Evolutionary conservation across 1,140 invertebrate genomes (phyloP), one percentile per base, ranked within the genome.

Genomic region (Brachionus rubens): DNA sequence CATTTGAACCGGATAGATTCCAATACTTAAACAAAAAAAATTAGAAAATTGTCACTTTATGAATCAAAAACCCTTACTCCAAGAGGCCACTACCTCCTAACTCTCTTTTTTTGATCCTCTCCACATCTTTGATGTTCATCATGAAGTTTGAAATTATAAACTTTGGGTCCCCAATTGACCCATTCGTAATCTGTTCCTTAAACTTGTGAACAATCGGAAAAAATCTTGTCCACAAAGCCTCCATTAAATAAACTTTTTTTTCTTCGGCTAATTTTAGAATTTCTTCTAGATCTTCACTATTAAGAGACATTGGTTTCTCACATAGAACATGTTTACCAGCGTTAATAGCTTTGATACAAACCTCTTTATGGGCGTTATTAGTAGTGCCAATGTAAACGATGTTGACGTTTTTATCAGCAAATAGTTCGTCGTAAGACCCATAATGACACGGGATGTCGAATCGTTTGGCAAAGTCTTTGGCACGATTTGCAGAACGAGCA

Each of bases 241-340:
- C 92, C 90, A 92, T 92, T 0, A 93, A 81, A 80, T 93, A 92
- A 0, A 91, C 80, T 6, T 89, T 85, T 28, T 85, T 84, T 40
- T 81, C 77, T 88, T 80, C 80, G 2, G 85, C 83, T 28, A 79
- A 76, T 41, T 80, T 78, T 9, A 83, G 67, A 2, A 85, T 77
- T 54, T 79, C 77, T 77, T 82, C 77, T 33, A 75, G 48, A 48
- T 84, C 81, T 78, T 89, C 88, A 16, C 85, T 81, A 80, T 91
- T 92, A 81, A 92, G 81, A 21, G 89, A 89, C 59, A 93, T 81
- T 1, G 92, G 91, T 82, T 94, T 94, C 81, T 94, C 92, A 80
- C 91, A 91, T 1, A 94, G 81, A 2, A 93, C 90, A 79, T 91
- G 89, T 82, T 93, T 93, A 1, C 90, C 90, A 79, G 88, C 86